Evolutionary conservation across 2,797 vertebrate genomes (phyloP).

Genomic region (Geotrypetes seraphini): DNA sequence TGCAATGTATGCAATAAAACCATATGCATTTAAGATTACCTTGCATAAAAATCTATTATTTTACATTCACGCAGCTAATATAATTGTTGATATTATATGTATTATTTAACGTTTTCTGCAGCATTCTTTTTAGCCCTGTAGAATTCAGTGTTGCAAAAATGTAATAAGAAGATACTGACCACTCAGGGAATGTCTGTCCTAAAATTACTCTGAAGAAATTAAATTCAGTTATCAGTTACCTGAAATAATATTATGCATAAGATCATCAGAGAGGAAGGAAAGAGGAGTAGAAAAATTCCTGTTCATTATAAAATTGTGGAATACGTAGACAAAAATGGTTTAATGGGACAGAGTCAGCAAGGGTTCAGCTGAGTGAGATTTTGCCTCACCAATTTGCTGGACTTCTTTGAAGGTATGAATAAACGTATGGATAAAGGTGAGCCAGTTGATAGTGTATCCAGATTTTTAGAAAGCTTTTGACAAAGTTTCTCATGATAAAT

Average conservation of each 20-base stretch:
- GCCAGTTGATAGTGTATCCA: no score
- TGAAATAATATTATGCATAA: not conserved
- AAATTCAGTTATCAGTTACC: conserved; percentile 5
- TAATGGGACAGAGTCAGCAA: no score
- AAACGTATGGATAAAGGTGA: no score
- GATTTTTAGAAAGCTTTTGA: no score
- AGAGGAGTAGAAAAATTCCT: not conserved
- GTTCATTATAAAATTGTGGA: no score
- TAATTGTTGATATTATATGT: conserved; percentile 1
- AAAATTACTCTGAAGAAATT: conserved; percentile 16
- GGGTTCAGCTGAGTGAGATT: no score
- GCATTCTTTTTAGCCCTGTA: not conserved
- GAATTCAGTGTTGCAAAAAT: not conserved
- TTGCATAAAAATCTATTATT: not conserved
- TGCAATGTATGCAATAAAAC: conserved; percentile 2
- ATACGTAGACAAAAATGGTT: no score
- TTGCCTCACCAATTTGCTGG: no score
- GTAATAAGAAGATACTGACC: conserved; percentile 11
- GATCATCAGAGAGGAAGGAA: not conserved
- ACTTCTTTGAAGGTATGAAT: no score
- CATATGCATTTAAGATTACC: not conserved
- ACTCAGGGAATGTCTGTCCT: not conserved
- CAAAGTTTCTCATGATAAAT: no score
- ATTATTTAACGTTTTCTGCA: conserved; percentile 9
- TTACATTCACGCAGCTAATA: not conserved